Base-by-base conservation (phyloP, 2,797 vertebrate genomes). In the Myotis pilosus region DNA sequence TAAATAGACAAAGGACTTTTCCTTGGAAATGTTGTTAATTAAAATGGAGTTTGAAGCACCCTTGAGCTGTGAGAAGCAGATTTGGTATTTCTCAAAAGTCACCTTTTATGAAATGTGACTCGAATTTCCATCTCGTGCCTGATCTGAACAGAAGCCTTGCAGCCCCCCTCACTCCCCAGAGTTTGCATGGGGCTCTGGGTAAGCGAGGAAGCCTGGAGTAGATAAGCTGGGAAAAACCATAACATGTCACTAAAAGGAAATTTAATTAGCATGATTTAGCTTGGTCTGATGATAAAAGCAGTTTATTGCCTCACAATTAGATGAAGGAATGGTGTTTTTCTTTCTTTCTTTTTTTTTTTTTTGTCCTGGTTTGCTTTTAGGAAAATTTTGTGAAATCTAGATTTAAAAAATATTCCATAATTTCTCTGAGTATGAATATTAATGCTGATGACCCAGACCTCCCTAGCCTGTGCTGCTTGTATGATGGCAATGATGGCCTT, bases 1-100 rank as follows among this genome's bases (percentile, higher is more conserved):
- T 87, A 96, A 95, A 89, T 79, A 97, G 95, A 95, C 88, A 93
- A 92, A 94, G 85, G 82, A 51, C 64, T 84, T 93, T 90, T 92
- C 80, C 91, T 96, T 83, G 71, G 92, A 94, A 95, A 92, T 76
- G 7, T 8, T 72, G 71, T 76, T 94, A 92, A 95, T 96, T 96
- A 94, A 96, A 96, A 94, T 64, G 57, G 86, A 95, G 83, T 96
- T 68, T 91, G 83, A 91, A 95, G 95, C 68, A 92, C 87, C 30
- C 64, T 89, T 71, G 80, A 93, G 78, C 55, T 36, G 30, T 44
- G 25, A 55, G 47, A 85, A 92, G 53, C 66, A 80, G 78, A 68
- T 74, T 92, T 90, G 88, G 33, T 78, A 60, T 93, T 94, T 93
- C 85, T 95, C 53, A 36, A 75, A 90, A 94, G 89, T 72, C 33